These are phyloP conservation scores for Trematomus loennbergii DNA, from an alignment of 2,113 vertebrate species.

Conservation along the genomic window DNA sequence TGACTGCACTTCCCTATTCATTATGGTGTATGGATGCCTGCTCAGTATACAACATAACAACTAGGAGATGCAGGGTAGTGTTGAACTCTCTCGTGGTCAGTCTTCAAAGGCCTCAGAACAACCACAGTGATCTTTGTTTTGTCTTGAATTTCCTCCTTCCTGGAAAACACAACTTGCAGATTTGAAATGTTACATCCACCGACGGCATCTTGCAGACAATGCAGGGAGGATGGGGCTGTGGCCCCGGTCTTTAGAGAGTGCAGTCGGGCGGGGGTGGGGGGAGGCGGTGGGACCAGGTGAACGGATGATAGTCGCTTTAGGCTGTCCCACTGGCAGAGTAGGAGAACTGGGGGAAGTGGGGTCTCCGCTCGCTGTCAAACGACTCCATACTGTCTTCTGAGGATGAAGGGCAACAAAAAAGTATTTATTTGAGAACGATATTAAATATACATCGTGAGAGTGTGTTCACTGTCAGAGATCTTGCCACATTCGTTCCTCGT, in stretches of 20 bases:
- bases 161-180: conserved; percentile 61
- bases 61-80: conserved; percentile 76
- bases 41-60: conserved; percentile 66
- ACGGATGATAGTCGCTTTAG: conserved; percentile 84
- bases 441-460: background rate
- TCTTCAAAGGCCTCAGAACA: conserved; percentile 74
- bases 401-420: conserved; percentile 80
- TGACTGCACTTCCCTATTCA: conserved; percentile 46
- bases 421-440: background rate
- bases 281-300: conserved; percentile 68
- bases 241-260: conserved; percentile 83
- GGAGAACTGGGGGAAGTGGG: conserved; percentile 99
- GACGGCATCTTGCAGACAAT: conserved; percentile 70
- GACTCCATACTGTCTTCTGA: conserved; percentile 96
- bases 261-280: conserved; percentile 82
- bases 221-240: conserved; percentile 80
- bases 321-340: conserved; percentile 97
- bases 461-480: background rate
- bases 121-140: conserved; percentile 67
- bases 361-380: conserved; percentile 95
- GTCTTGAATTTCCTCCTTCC: conserved; percentile 64
- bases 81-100: conserved; percentile 64
- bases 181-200: conserved; percentile 82
- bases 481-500: background rate
- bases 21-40: conserved; percentile 63